phyloP scores from a whole-genome alignment of 2,797 vertebrate genomes.

The Characodon lateralis region DNA sequence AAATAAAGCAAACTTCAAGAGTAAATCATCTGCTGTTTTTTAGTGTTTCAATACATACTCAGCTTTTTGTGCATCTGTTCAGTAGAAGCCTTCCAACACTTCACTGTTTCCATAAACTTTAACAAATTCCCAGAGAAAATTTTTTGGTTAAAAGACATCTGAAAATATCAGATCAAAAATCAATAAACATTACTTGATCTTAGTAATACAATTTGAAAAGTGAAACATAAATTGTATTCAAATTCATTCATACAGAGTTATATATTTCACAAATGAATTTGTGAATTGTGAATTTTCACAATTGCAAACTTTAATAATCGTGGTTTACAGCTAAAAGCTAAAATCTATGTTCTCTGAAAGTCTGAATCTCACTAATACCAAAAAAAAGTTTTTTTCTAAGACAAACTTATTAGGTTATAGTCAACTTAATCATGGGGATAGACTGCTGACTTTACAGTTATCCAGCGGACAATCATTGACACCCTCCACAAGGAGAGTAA shows the following conservation, averaged over 20 bases:
- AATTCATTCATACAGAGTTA: background rate
- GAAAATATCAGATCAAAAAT: too few species aligned
- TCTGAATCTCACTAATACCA: background rate
- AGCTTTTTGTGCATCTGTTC: background rate
- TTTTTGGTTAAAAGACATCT: background rate
- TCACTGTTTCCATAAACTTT: background rate
- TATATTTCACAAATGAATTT: background rate
- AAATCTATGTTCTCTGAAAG: background rate
- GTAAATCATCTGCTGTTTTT: background rate
- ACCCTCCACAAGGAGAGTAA: background rate
- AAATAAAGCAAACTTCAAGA: background rate
- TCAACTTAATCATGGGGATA: background rate
- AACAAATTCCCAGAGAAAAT: background rate
- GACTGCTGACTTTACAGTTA: background rate
- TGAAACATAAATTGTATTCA: background rate
- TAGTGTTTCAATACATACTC: conserved; percentile 1
- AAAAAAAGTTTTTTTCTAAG: background rate
- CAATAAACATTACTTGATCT: background rate
- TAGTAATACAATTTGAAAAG: background rate
- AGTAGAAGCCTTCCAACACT: background rate
- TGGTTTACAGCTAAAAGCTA: background rate
- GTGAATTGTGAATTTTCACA: too few species aligned
- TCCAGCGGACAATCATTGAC: background rate
- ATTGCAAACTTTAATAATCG: background rate
- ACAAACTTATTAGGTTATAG: background rate